A percentile compares a stretch with the other conserved stretches of the same genome.
Conservation (phyloP, 2,113 vertebrate genomes). For the Neomonachus schauinslandi region DNA sequence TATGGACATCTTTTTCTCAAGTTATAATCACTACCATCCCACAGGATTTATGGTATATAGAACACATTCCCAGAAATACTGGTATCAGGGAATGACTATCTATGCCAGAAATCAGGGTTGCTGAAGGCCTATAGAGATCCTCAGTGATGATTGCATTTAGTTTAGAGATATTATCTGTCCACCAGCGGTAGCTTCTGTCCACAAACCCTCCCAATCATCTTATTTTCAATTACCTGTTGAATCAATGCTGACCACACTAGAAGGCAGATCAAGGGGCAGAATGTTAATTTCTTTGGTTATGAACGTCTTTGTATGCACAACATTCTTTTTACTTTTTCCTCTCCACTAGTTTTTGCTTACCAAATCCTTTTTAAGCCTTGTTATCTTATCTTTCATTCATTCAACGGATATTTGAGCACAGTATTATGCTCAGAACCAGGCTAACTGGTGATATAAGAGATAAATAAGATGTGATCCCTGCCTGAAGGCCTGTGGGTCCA, state of each 20-base stretch:
- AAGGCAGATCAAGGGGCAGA: not conserved
- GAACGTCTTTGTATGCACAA: not conserved
- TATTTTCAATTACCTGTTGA: not conserved
- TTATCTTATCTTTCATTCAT: not conserved
- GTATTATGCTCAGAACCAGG: not conserved
- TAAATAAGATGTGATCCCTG: not conserved
- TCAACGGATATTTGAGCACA: not conserved
- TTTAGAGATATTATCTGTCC: not conserved
- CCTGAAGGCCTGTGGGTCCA: not conserved
- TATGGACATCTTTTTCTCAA: not conserved
- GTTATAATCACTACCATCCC: not conserved
- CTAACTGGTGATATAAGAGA: not conserved
- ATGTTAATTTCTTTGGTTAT: not conserved
- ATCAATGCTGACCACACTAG: not conserved
- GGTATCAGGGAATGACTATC: not conserved
- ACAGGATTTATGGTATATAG: not conserved
- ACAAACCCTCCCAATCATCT: not conserved
- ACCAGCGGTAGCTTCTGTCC: not conserved
- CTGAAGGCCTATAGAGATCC: not conserved
- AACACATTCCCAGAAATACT: not conserved
- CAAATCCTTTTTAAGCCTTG: not conserved
- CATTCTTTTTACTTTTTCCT: not conserved
- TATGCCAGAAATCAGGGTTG: not conserved
- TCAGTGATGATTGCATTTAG: not conserved
- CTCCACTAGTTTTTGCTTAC: not conserved